A percentile compares a stretch with the other conserved stretches of the same genome.
phyloP scores from a whole-genome alignment of 2,797 vertebrate genomes.

The Phoxinus dragarum region DNA sequence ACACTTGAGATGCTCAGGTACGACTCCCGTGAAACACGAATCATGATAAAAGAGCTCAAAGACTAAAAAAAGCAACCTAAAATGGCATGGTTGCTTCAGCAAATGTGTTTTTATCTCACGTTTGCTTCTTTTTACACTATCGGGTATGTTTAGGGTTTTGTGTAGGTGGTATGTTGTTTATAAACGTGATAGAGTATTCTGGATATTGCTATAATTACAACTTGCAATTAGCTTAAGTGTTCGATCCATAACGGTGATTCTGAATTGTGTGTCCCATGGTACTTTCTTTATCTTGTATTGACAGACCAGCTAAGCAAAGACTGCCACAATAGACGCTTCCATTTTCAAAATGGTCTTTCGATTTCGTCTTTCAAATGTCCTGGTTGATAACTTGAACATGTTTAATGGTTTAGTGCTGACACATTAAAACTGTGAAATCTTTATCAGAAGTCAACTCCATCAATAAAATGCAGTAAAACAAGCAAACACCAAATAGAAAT shows the following conservation, averaged over 20 bases:
- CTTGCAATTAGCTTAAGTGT: slow-evolving; percentile 26
- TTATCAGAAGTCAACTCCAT: neutral
- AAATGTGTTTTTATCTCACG: neutral
- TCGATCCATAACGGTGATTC: neutral
- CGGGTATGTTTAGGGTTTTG: neutral
- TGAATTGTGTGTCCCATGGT: neutral
- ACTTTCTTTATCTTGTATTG: neutral
- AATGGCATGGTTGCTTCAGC: neutral
- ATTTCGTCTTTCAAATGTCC: neutral
- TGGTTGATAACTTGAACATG: too few species aligned
- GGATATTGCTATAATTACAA: neutral
- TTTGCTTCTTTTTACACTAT: neutral
- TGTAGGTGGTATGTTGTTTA: too few species aligned
- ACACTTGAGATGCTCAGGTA: neutral
- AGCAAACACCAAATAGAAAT: neutral
- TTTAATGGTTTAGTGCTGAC: neutral
- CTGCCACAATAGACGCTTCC: neutral
- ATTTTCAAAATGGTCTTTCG: slow-evolving; percentile 10
- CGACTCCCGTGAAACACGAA: neutral
- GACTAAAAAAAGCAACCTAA: neutral
- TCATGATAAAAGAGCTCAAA: neutral
- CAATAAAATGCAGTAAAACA: neutral
- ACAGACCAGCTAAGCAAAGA: too few species aligned
- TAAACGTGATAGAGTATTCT: too few species aligned
- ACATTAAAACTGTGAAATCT: neutral